Base-by-base conservation (phyloP, 1,140 invertebrate genomes). In the Tetramorium parvispinum region DNA sequence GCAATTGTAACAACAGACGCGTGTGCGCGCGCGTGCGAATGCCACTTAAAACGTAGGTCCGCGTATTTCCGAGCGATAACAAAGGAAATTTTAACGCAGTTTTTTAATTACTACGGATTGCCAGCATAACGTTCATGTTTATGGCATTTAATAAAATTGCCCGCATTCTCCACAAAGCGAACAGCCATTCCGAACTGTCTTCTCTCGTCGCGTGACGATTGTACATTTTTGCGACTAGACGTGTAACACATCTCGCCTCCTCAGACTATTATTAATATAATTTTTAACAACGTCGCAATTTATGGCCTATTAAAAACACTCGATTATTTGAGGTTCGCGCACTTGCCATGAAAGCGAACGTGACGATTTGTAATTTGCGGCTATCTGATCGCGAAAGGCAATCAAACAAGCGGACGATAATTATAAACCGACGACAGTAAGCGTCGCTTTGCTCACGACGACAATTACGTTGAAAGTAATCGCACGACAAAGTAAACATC, bases 391-490 rank as follows among this genome's bases (percentile, higher is more conserved):
- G 27, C 43, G 57, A 24, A 13, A 66, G n/a, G 32, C 3, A 24
- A 81, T 81, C 32, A 81, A 66, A 70, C 21, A 24, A 40, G 32
- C 46, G 21, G n/a, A 24, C 8, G 21, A 7, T 53, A 68, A 51
- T 68, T 53, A 68, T 46, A 68, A 40, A 68, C 8, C 16, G 32
- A 51, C 24, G 40, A 5, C 11, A 24, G 10, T 81, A 53, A 68
- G 53, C 37, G 65, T 40, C 65, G 46, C 65, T n/a, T 40, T 21
- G 10, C 16, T 18, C 61, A 43, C 32, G 24, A 21, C 24, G 43
- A 65, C 24, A 68, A 81, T 81, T 68, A 46, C 21, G 46, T 6
- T 55, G 32, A 21, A 24, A 79, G 18, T 79, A 79, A 81, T 68
- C 16, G 32, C 40, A 27, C 32, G 77, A 11, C 13, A 21, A 79